phyloP scores from a whole-genome alignment of 2,113 vertebrate genomes.

The Nipponia nippon region DNA sequence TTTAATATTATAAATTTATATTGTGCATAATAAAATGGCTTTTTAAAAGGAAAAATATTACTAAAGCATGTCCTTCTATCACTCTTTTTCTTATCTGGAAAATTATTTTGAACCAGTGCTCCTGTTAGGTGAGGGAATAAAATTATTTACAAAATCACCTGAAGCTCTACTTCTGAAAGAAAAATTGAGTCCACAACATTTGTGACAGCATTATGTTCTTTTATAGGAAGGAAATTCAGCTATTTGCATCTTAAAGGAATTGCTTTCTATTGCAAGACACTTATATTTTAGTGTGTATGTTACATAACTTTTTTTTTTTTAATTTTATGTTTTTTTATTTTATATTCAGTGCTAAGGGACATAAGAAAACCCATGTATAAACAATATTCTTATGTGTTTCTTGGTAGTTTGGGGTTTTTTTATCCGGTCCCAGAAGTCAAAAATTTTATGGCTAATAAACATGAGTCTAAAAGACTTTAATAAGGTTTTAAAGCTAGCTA shows the following conservation, averaged over 20 bases:
- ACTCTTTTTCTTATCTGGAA: background rate
- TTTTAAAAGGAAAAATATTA: background rate
- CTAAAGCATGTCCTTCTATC: background rate
- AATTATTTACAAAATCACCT: background rate
- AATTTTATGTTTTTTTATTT: background rate
- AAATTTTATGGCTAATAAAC: background rate
- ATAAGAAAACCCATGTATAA: background rate
- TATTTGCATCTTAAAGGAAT: background rate
- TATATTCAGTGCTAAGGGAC: background rate
- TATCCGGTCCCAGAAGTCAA: background rate
- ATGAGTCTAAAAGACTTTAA: background rate
- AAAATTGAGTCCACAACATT: background rate
- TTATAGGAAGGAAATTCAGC: background rate
- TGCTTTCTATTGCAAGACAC: background rate
- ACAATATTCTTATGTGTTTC: background rate
- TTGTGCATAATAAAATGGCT: background rate
- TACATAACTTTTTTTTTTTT: background rate
- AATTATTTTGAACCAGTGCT: background rate
- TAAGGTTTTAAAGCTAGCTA: background rate
- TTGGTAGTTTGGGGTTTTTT: background rate
- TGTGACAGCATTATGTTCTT: background rate
- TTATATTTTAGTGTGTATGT: background rate
- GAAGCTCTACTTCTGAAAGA: background rate
- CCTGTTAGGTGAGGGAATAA: background rate
- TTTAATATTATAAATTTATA: background rate